Base-by-base conservation (phyloP, 2,113 vertebrate species). In the Platichthys stellatus region DNA sequence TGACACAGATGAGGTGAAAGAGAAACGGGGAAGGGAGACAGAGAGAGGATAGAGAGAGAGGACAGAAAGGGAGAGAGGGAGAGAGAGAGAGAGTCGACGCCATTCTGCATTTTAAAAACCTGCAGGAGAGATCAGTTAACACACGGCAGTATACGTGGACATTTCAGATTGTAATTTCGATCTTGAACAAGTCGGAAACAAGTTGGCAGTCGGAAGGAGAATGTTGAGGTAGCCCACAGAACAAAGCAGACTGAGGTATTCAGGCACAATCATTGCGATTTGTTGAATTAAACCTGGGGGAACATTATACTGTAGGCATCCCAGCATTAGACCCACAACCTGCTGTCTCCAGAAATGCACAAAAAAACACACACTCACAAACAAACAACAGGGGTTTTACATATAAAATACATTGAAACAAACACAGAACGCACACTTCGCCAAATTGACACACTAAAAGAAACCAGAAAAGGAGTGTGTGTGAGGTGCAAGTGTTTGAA, bases 91-190 rank as follows among this genome's bases (percentile, higher is more conserved):
- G 62, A 66, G 49, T 56, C 68, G 82, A 81, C 3, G n/a, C 65
- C 58, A 49, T 69, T 82, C 23, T 0, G 65, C 47, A 65, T 82
- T 79, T 78, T 64, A 73, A 68, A 81, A 81, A 84, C 78, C 84
- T 89, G 80, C 64, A 84, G 78, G 65, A 88, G 71, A 85, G 35
- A 87, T 80, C 2, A 6, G 79, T 84, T 79, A 83, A 68, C 76
- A 49, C 72, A 83, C 0, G 63, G 11, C 56, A 31, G 31, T 6
- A 31, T 7, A 31, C 31, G 31, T 31, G 58, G 74, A 87, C 74
- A 86, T 70, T 81, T 51, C 20, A 72, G 23, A 26, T 26, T 38
- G 8, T 38, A 8, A 38, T 58, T 12, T 58, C 21, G 18, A 51
- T 18, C 47, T 18, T 51, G 14, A 51, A 51, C 18, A 51, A 6